Evolutionary conservation across 2,797 vertebrate genomes (phyloP).

Genomic region (Megaceryle alcyon): DNA sequence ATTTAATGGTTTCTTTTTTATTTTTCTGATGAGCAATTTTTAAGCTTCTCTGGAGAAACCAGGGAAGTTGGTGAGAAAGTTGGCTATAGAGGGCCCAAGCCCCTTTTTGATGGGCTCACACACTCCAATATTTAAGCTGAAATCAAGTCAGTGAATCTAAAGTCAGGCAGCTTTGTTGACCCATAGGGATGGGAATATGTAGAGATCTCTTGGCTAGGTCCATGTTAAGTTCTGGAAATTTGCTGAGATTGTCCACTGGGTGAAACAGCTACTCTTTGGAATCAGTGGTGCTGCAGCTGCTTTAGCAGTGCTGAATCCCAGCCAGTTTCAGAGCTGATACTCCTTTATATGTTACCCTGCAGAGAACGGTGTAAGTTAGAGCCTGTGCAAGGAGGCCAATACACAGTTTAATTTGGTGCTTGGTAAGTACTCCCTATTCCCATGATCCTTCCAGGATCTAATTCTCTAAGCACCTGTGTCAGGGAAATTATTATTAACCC

Average conservation of each 20-base stretch:
- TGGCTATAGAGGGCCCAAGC: background rate
- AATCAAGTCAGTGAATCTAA: background rate
- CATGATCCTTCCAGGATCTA: background rate
- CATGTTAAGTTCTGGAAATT: background rate
- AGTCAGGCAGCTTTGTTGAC: background rate
- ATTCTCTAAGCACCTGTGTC: background rate
- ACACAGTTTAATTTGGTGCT: slow-evolving; percentile 2
- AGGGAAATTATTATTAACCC: background rate
- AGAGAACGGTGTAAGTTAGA: background rate
- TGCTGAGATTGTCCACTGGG: background rate
- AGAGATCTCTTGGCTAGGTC: background rate
- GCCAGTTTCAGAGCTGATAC: background rate
- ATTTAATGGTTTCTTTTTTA: background rate
- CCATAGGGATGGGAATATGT: fast-evolving
- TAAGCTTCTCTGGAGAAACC: background rate
- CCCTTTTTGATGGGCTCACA: background rate
- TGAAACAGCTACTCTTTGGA: background rate
- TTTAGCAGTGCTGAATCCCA: background rate
- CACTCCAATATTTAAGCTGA: background rate
- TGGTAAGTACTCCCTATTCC: background rate
- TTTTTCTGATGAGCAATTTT: background rate
- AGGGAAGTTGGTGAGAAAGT: background rate
- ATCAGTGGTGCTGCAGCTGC: background rate
- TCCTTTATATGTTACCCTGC: background rate
- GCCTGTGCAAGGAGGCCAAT: background rate